phyloP scores from a whole-genome alignment of 2,888 invertebrate species.

The Tolmerus cingulatus region DNA sequence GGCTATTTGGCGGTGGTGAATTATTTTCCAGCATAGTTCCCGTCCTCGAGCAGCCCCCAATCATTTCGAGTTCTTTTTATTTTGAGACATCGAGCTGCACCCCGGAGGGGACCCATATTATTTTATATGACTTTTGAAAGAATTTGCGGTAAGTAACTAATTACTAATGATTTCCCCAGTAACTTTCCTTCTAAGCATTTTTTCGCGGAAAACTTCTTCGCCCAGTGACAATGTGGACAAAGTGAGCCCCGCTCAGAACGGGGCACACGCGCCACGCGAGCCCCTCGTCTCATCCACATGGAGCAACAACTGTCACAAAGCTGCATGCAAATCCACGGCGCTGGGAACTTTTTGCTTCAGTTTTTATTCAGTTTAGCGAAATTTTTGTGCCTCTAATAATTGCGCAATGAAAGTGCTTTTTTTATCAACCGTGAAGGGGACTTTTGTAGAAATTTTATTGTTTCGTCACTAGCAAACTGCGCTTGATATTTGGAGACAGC shows the following conservation, averaged over 20 bases:
- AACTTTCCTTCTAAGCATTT: neutral
- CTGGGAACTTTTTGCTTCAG: neutral
- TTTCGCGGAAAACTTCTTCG: neutral
- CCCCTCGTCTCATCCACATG: neutral
- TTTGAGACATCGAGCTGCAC: slow-evolving; percentile 59
- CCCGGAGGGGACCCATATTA: slow-evolving; percentile 62
- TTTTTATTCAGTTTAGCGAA: neutral
- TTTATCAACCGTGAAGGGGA: neutral
- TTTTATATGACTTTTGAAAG: slow-evolving; percentile 98
- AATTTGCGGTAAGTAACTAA: slow-evolving; percentile 88
- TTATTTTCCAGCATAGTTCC: neutral
- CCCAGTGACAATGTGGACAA: neutral
- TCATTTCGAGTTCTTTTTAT: slow-evolving; percentile 49
- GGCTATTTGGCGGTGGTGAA: slow-evolving; percentile 13
- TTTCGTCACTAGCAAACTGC: neutral
- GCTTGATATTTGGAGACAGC: neutral
- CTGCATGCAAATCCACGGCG: neutral
- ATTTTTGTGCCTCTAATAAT: neutral
- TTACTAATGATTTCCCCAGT: neutral
- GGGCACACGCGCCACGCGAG: neutral
- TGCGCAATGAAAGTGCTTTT: neutral
- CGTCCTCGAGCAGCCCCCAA: neutral
- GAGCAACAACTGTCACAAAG: neutral
- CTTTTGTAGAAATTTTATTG: neutral
- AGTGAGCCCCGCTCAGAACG: neutral